These are phyloP conservation scores for Nomada flava DNA, from an alignment of 2,888 invertebrate genomes.

Conservation along the genomic window DNA sequence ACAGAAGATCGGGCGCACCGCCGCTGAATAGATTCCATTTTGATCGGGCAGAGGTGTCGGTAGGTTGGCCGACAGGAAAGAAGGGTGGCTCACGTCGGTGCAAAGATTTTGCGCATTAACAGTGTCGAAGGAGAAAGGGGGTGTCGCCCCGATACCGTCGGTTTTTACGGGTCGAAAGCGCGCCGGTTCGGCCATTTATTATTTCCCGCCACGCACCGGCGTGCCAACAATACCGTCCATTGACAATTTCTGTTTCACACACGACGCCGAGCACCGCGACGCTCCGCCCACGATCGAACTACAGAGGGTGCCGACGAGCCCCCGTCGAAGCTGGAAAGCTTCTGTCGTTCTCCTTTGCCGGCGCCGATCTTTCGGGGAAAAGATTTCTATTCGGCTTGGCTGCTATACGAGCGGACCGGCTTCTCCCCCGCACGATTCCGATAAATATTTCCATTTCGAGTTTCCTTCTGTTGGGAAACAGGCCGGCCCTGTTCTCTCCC, in stretches of 20 bases:
- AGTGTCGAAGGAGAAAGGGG: constrained; percentile 62
- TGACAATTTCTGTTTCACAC: constrained; percentile 82
- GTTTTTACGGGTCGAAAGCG: constrained; percentile 57
- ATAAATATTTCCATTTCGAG: constrained; percentile 50
- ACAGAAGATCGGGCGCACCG: neutral
- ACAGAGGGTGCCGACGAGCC: constrained; percentile 77
- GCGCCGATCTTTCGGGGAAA: constrained; percentile 50
- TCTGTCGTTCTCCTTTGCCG: constrained; percentile 33
- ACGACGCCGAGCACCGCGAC: constrained; percentile 80
- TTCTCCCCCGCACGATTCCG: neutral
- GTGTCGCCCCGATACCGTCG: constrained; percentile 59
- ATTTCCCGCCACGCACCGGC: constrained; percentile 70
- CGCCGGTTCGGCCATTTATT: constrained; percentile 79
- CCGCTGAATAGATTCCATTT: constrained; percentile 55
- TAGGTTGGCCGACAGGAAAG: constrained; percentile 54
- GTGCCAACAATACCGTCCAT: constrained; percentile 79
- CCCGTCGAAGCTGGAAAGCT: constrained; percentile 29
- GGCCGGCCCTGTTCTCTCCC: constrained; percentile 5
- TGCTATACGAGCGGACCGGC: neutral
- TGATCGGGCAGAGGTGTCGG: constrained; percentile 53
- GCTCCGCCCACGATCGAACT: constrained; percentile 83
- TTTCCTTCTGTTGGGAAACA: constrained; percentile 43
- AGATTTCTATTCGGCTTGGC: neutral
- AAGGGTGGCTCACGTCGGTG: constrained; percentile 46
- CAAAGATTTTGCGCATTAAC: constrained; percentile 69